phyloP scores from a whole-genome alignment of 1,140 invertebrate genomes.

The Lerema accius region DNA sequence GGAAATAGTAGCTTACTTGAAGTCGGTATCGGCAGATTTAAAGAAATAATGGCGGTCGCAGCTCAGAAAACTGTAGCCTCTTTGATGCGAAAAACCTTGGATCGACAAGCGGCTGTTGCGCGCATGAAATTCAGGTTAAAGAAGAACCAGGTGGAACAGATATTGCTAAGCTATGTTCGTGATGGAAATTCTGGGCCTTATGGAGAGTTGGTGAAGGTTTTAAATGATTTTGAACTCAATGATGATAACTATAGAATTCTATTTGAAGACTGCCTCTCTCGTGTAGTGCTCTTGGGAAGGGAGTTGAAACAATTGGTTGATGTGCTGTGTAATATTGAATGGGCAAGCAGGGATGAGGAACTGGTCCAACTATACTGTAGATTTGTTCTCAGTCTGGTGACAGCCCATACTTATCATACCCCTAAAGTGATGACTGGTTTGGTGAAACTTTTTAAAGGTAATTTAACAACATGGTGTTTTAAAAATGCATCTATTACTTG shows the following conservation, averaged over 20 bases:
- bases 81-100: slow-evolving; percentile 73
- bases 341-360: slow-evolving; percentile 57
- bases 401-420: slow-evolving; percentile 77
- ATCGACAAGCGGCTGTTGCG: slow-evolving; percentile 62
- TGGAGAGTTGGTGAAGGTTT: slow-evolving; percentile 66
- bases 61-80: slow-evolving; percentile 72
- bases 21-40: slow-evolving; percentile 67
- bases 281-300: slow-evolving; percentile 67
- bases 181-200: slow-evolving; percentile 62
- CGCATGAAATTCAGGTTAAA: slow-evolving; percentile 65
- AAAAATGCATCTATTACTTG: too few relatives aligned
- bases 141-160: slow-evolving; percentile 67
- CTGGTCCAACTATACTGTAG: slow-evolving; percentile 63
- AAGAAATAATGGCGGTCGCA: slow-evolving; percentile 74
- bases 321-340: slow-evolving; percentile 67
- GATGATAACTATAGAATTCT: slow-evolving; percentile 72
- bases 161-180: slow-evolving; percentile 55
- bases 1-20: slow-evolving; percentile 71
- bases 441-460: slow-evolving; percentile 75
- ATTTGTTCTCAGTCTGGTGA: slow-evolving; percentile 71
- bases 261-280: slow-evolving; percentile 68
- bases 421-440: slow-evolving; percentile 66
- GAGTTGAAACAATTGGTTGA: slow-evolving; percentile 69
- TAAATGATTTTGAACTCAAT: slow-evolving; percentile 64
- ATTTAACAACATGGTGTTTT: too few relatives aligned